phyloP scores from a whole-genome alignment of 2,797 vertebrate species.

The Pachyuromys duprasi region DNA sequence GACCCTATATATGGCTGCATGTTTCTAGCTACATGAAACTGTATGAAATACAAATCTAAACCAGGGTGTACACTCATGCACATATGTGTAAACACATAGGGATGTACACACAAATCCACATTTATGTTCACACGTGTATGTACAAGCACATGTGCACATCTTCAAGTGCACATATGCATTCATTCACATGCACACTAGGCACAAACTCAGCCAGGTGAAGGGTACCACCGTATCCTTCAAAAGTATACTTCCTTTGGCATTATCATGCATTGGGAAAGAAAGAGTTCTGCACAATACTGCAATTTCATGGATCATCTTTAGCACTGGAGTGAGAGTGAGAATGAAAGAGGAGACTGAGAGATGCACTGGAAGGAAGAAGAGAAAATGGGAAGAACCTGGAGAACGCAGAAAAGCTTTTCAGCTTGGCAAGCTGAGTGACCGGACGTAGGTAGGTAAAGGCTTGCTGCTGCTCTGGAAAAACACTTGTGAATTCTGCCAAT shows the following conservation, averaged over 20 bases:
- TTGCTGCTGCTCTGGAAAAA: not conserved
- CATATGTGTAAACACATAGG: not conserved
- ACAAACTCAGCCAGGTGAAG: not conserved
- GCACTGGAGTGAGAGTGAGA: not conserved
- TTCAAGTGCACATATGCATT: not conserved
- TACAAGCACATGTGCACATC: not conserved
- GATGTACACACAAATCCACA: not conserved
- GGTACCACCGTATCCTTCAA: not conserved
- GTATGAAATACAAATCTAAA: not conserved
- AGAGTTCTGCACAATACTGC: not conserved
- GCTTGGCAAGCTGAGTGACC: not conserved
- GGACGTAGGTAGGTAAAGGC: slow-evolving; percentile 21
- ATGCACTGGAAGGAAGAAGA: not conserved
- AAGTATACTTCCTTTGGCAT: not conserved
- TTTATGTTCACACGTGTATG: not conserved
- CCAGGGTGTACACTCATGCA: not conserved
- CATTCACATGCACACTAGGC: not conserved
- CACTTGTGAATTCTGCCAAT: slow-evolving; percentile 44
- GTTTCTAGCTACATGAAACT: not conserved
- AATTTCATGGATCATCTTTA: not conserved
- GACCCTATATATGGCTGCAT: accelerated
- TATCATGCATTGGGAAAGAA: not conserved
- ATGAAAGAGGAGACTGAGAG: not conserved
- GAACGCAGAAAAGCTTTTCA: not conserved
- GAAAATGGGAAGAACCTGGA: not conserved